Conservation (phyloP, 2,888 invertebrate genomes). For the Notocelia uddmanniana region DNA sequence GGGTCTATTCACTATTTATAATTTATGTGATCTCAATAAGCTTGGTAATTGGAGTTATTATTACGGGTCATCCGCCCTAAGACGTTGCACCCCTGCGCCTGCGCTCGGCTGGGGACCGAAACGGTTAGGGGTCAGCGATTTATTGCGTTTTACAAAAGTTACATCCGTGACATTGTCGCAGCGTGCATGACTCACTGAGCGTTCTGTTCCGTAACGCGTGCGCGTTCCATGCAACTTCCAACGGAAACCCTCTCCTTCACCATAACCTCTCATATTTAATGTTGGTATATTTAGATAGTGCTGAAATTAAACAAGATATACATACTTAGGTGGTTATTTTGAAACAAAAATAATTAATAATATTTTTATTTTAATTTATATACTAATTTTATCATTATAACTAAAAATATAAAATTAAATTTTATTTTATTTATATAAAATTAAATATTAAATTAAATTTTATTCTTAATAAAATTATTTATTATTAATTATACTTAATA, state of each 20-base stretch:
- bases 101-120: constrained; percentile 76
- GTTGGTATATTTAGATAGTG: no score
- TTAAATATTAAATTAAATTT: no score
- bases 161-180: constrained; percentile 68
- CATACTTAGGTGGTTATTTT: no score
- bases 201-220: background rate
- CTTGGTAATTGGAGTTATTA: constrained; percentile 79
- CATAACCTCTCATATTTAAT: background rate
- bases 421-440: no score
- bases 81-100: constrained; percentile 70
- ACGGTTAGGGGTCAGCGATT: constrained; percentile 80
- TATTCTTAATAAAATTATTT: no score
- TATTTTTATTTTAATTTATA: no score
- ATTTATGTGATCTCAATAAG: constrained; percentile 82
- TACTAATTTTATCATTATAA: no score
- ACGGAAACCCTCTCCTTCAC: background rate
- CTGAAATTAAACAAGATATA: no score
- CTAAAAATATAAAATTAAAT: no score
- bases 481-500: no score
- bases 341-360: no score
- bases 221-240: background rate
- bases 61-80: constrained; percentile 77
- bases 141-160: constrained; percentile 74
- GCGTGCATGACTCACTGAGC: background rate
- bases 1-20: constrained; percentile 66